Evolutionary conservation across 2,113 vertebrate genomes (phyloP).

Genomic region (Myotis davidii): DNA sequence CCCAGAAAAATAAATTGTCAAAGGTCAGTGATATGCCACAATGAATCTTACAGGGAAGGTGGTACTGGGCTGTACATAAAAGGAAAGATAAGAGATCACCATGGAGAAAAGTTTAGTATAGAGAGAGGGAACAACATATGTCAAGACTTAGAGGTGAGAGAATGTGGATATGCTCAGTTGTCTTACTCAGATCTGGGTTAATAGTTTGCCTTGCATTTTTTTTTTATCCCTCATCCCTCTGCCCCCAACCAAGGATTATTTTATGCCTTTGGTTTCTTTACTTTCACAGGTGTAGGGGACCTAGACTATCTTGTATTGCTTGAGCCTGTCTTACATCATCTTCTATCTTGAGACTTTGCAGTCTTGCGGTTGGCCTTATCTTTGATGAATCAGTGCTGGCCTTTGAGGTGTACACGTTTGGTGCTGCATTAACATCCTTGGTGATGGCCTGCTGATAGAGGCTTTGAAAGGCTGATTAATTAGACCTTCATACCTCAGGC

Average conservation of each 20-base stretch:
- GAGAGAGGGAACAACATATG: background rate
- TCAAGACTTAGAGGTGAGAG: background rate
- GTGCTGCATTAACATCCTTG: constrained; percentile 33
- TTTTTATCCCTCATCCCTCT: background rate
- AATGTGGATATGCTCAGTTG: background rate
- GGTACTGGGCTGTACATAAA: background rate
- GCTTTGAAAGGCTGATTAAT: constrained; percentile 37
- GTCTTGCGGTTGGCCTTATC: background rate
- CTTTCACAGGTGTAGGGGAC: background rate
- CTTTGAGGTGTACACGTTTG: background rate
- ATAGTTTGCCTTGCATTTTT: background rate
- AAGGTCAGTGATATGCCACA: background rate
- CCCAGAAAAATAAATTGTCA: background rate
- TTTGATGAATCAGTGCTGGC: constrained; percentile 34
- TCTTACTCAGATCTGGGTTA: background rate
- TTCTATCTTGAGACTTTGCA: background rate
- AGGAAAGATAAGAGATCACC: background rate
- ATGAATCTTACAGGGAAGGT: background rate
- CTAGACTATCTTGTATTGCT: background rate
- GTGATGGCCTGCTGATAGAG: background rate
- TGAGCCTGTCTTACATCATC: background rate
- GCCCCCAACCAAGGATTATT: background rate
- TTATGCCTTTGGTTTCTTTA: background rate
- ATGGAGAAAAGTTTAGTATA: background rate
- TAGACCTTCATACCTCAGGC: constrained; percentile 19